Evolutionary conservation across 2,113 vertebrate genomes (phyloP).

Genomic region (Amia ocellicauda): DNA sequence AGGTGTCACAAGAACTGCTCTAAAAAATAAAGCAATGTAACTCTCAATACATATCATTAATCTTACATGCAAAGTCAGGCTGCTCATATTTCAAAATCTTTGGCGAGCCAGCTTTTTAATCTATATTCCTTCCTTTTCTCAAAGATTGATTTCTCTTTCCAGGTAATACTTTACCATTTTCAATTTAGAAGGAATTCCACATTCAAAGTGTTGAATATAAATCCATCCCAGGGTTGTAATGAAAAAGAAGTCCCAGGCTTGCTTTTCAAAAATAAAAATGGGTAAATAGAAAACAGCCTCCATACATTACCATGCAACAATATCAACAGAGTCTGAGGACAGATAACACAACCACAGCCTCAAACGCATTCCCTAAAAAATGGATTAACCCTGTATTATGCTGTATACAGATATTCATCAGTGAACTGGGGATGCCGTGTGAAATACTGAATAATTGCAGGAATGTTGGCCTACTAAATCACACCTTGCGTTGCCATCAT

Average conservation of each 20-base stretch:
- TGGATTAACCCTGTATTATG: neutral
- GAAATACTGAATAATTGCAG: no score
- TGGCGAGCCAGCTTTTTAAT: slow-evolving; percentile 69
- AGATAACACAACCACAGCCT: slow-evolving; percentile 12
- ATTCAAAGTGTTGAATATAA: slow-evolving; percentile 42
- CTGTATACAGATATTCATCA: neutral
- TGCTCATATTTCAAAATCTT: slow-evolving; percentile 65
- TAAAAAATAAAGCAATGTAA: slow-evolving; percentile 14
- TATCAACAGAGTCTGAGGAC: slow-evolving; percentile 30
- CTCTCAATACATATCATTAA: slow-evolving; percentile 58
- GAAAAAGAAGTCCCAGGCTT: slow-evolving; percentile 31
- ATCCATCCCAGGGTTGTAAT: slow-evolving; percentile 33
- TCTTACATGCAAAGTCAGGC: slow-evolving; percentile 66
- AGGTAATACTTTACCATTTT: slow-evolving; percentile 69
- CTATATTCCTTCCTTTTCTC: slow-evolving; percentile 54
- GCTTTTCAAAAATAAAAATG: slow-evolving; percentile 49
- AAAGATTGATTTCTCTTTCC: slow-evolving; percentile 72
- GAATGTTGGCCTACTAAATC: no score
- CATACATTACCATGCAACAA: slow-evolving; percentile 25
- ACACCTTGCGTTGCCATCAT: no score
- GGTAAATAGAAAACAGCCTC: slow-evolving; percentile 50
- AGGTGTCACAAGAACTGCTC: neutral
- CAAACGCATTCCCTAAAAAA: no score
- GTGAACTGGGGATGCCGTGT: no score
- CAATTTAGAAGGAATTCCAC: slow-evolving; percentile 64